Percentiles rank a stretch among this genome's conserved stretches.
These are phyloP conservation scores for Cyanoderma ruficeps DNA, from an alignment of 2,113 vertebrate species.

Conservation along the genomic window DNA sequence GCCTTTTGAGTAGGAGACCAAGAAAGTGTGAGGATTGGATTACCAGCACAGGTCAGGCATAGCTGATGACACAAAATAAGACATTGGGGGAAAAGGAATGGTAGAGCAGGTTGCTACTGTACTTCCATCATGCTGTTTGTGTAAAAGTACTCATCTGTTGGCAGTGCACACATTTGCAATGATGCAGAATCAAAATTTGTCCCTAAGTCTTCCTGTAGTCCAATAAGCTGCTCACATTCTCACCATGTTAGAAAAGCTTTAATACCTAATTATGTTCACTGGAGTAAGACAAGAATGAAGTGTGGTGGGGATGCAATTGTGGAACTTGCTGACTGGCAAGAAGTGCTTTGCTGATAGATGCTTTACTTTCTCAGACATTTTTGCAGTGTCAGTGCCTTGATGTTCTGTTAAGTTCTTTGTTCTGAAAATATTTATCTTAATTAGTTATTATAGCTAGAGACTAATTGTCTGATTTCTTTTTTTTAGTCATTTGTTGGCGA, in stretches of 20 bases:
- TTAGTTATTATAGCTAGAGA: slow-evolving; percentile 11
- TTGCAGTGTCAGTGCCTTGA: slow-evolving; percentile 3
- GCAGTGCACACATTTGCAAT: background rate
- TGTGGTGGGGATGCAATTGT: background rate
- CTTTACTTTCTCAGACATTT: background rate
- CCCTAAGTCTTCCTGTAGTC: background rate
- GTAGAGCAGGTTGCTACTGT: background rate
- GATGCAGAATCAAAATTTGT: background rate
- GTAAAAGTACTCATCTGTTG: background rate
- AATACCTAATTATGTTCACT: background rate
- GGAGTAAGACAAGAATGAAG: background rate
- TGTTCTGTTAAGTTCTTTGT: background rate
- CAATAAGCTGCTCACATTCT: background rate
- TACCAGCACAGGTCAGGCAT: background rate
- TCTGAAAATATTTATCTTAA: slow-evolving; percentile 50
- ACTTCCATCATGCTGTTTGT: background rate
- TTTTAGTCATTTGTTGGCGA: background rate
- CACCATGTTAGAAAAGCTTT: background rate
- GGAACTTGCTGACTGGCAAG: background rate
- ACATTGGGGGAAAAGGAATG: background rate
- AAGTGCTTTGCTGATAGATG: background rate
- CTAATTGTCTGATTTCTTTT: slow-evolving; percentile 23
- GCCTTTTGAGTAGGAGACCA: background rate
- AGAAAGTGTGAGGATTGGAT: background rate
- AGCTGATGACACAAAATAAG: background rate